Evolutionary conservation across 37 sponge, comb jelly and placozoan species (phyloP).

Genomic region (Spongia lamella): DNA sequence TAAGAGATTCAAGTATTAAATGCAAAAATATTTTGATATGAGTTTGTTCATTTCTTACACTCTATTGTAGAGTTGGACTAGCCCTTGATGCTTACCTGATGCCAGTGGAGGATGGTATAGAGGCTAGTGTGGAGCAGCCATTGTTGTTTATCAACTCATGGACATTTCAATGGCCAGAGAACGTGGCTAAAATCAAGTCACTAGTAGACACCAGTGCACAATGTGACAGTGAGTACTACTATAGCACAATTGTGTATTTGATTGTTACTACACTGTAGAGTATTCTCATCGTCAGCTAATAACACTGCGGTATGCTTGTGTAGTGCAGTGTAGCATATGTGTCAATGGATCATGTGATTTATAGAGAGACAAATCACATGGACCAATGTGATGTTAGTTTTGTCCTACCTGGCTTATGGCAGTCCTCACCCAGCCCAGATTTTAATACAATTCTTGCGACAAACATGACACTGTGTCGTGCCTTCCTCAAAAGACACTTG

Average conservation of each 20-base stretch:
- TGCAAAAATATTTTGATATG: background rate
- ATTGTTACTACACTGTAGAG: no score
- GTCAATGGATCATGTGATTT: no score
- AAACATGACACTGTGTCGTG: conserved; percentile 50
- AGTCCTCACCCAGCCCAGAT: background rate
- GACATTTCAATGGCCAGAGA: conserved; percentile 2
- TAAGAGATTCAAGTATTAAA: conserved; percentile 43
- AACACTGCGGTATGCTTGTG: no score
- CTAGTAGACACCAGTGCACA: background rate
- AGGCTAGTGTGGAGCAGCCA: conserved; percentile 35
- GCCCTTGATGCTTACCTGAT: conserved; percentile 58
- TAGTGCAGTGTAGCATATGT: no score
- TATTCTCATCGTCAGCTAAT: no score
- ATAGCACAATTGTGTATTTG: no score
- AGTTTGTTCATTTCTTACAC: background rate
- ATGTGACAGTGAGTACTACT: no score
- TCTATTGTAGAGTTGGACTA: conserved; percentile 50
- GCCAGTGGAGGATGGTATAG: conserved; percentile 30
- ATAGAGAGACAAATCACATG: no score
- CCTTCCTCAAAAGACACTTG: conserved; percentile 65
- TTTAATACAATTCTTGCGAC: conserved; percentile 17
- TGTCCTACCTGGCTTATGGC: background rate
- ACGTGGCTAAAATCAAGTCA: no score
- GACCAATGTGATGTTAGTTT: conserved; percentile 11
- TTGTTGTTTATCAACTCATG: conserved; percentile 56